Evolutionary conservation across 2,797 vertebrate genomes (phyloP), one percentile per base, ranked within the genome.

Genomic region (Periparus ater): DNA sequence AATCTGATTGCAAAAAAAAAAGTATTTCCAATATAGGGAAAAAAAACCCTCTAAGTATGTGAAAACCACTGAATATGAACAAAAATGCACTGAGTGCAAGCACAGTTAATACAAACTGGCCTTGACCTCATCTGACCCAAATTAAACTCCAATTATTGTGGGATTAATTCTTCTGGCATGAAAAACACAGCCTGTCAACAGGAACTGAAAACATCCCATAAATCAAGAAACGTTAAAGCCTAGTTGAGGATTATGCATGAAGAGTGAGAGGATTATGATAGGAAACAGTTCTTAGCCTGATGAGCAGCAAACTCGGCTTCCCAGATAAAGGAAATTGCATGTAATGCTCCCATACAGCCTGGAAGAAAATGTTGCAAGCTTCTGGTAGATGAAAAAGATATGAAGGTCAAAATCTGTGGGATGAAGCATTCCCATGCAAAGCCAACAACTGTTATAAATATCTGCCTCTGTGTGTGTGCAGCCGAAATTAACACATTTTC

Each of bases 331-430:
- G 88, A 95, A 79, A 93, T 62, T 89, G 88, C 65, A 94, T 92
- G 81, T 71, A 87, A 94, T 62, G 70, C 87, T 93, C 73, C 61
- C n/a, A 61, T 88, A 85, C 51, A 93, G 83, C 73, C 72, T 88
- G 92, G 87, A 85, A 87, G 63, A 93, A 96, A 85, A 63, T 81
- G 84, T 60, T 91, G 91, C 88, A 93, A 97, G 95, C 85, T 96
- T 88, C 55, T 70, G 78, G 67, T 75, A 92, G 89, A 63, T 63
- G 42, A 95, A 77, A 94, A 95, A 96, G 84, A 81, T 93, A 93
- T 27, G 62, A 40, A 94, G 94, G 48, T 65, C 17, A 63, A 51
- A 51, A 91, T 86, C 96, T 54, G 76, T 42, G 26, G 85, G 74
- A 91, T 42, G 91, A 91, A 91, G 79, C n/a, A 34, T 81, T 95